A percentile compares a stretch with the other conserved stretches of the same genome.
Evolutionary conservation across 2,888 invertebrate genomes (phyloP).

Genomic region (Sarcophaga variegata): DNA sequence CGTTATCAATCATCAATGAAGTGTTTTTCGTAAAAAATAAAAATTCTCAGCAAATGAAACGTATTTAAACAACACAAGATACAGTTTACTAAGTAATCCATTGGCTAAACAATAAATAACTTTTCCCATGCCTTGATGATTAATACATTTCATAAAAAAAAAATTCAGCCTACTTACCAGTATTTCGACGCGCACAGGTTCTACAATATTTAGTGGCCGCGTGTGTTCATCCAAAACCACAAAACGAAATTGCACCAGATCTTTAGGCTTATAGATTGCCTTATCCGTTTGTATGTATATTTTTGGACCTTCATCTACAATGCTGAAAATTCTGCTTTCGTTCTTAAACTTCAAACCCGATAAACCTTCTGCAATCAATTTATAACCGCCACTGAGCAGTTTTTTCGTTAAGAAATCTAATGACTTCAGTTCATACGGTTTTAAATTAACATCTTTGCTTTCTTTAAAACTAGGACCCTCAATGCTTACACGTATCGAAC

Average conservation of each 20-base stretch:
- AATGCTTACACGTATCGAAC: constrained; percentile 26
- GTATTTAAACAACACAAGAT: no score
- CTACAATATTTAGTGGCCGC: constrained; percentile 83
- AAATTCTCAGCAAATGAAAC: no score
- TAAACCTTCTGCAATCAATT: constrained; percentile 82
- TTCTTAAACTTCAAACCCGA: constrained; percentile 89
- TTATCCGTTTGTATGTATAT: constrained; percentile 96
- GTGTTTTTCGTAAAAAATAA: no score
- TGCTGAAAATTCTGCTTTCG: constrained; percentile 87
- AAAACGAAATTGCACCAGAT: constrained; percentile 88
- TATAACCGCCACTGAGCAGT: not conserved
- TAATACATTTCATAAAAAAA: no score
- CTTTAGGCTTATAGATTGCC: constrained; percentile 93
- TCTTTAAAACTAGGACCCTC: constrained; percentile 29
- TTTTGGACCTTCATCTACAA: constrained; percentile 85
- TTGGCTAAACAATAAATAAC: no score
- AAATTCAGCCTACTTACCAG: constrained; percentile 68
- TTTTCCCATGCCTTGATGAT: no score
- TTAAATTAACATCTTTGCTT: constrained; percentile 4
- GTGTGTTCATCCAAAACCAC: constrained; percentile 88
- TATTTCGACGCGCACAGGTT: constrained; percentile 76
- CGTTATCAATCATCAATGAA: no score
- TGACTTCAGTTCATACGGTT: constrained; percentile 20
- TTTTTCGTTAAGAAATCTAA: constrained; percentile 30
- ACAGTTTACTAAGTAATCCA: no score